These are phyloP conservation scores for Jaculus jaculus DNA, from an alignment of 2,113 vertebrate species.

Conservation along the genomic window DNA sequence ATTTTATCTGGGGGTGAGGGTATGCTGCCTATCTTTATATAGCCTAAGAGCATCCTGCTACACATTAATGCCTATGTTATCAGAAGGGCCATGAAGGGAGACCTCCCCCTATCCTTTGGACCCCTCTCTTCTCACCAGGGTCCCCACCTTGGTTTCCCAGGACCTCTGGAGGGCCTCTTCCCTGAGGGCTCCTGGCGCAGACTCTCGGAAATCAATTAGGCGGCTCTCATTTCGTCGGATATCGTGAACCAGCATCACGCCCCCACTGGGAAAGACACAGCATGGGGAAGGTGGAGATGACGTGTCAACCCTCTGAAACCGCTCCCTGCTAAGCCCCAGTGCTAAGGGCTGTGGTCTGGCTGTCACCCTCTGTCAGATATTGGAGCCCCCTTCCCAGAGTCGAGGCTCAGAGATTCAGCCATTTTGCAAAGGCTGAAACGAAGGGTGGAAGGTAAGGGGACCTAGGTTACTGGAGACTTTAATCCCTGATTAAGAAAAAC, in stretches of 20 bases:
- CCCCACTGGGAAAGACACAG: constrained; percentile 87
- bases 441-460: background rate
- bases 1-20: background rate
- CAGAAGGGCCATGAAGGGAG: constrained; percentile 28
- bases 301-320: background rate
- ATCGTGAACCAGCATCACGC: constrained; percentile 97
- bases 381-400: background rate
- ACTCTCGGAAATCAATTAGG: constrained; percentile 96
- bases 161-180: constrained; percentile 87
- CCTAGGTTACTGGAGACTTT: constrained; percentile 70
- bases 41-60: background rate
- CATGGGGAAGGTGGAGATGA: background rate
- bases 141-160: constrained; percentile 88
- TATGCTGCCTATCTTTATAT: background rate
- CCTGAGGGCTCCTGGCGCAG: constrained; percentile 90
- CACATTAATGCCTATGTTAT: constrained; percentile 41
- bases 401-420: constrained; percentile 35
- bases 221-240: constrained; percentile 94
- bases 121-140: constrained; percentile 55
- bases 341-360: background rate
- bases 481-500: constrained; percentile 74
- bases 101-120: background rate
- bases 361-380: background rate
- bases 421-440: background rate
- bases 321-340: background rate